Conservation (phyloP, 2,113 vertebrate species). For the Grammomys surdaster region DNA sequence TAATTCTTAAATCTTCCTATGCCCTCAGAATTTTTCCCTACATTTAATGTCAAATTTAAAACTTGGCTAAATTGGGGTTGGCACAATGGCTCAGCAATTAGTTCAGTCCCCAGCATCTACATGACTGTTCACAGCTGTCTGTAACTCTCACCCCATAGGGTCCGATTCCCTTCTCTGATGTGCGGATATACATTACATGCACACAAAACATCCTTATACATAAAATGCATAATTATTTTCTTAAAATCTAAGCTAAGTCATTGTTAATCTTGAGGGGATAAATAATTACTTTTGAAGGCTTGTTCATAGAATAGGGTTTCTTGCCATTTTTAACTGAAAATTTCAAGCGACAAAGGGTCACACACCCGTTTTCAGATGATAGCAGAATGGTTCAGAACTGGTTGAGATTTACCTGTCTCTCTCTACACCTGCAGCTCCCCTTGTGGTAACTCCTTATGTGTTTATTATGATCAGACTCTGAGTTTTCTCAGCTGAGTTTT, state of each 20-base stretch:
- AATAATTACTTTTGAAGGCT: constrained; percentile 50
- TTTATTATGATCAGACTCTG: constrained; percentile 83
- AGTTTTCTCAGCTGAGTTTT: constrained; percentile 78
- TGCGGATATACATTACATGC: background rate
- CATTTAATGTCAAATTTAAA: constrained; percentile 70
- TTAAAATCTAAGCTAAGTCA: constrained; percentile 25
- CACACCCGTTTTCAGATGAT: background rate
- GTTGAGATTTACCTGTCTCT: background rate
- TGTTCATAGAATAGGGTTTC: constrained; percentile 42
- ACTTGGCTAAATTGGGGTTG: background rate
- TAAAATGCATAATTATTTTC: background rate
- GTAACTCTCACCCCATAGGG: background rate
- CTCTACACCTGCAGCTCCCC: constrained; percentile 79
- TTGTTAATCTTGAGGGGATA: constrained; percentile 51
- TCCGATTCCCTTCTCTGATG: background rate
- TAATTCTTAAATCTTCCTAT: constrained; percentile 44
- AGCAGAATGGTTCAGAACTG: background rate
- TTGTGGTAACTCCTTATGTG: constrained; percentile 92
- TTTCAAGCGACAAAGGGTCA: constrained; percentile 41
- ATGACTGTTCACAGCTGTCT: background rate
- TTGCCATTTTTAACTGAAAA: constrained; percentile 62
- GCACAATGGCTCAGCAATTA: background rate
- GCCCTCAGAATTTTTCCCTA: constrained; percentile 40
- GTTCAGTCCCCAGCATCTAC: background rate
- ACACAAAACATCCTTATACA: background rate